A percentile compares a stretch with the other conserved stretches of the same genome.
Conservation (phyloP, 2,888 invertebrate genomes). For the Nemotelus nigrinus region DNA sequence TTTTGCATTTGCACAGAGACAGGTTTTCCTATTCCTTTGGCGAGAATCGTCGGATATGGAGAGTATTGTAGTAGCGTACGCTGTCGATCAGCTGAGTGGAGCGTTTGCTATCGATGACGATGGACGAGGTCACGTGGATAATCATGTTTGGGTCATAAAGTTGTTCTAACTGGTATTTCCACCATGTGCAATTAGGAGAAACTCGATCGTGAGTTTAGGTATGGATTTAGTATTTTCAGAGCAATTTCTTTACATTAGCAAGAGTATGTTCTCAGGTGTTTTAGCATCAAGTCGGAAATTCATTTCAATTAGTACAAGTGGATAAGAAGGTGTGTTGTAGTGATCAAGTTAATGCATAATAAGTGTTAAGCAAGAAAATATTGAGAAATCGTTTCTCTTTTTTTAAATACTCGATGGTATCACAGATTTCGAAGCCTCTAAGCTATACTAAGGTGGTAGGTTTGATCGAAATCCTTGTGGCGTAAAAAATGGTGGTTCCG, state of each 20-base stretch:
- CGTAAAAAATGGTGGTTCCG: no score
- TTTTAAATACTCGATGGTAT: no score
- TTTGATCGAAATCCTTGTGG: no score
- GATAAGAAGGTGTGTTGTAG: background rate
- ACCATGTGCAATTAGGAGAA: background rate
- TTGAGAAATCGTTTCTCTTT: no score
- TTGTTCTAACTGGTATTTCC: constrained; percentile 12
- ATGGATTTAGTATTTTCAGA: no score
- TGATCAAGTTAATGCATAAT: no score
- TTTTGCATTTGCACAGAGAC: constrained; percentile 23
- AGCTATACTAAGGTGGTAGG: no score
- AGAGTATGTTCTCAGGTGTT: background rate
- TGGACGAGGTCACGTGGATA: constrained; percentile 11
- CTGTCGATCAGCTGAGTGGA: constrained; percentile 14
- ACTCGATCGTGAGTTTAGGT: no score
- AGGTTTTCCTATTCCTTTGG: constrained; percentile 37
- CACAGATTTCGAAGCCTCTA: no score
- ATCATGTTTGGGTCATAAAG: constrained; percentile 6
- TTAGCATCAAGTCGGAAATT: background rate
- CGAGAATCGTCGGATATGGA: background rate
- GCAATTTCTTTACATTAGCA: no score
- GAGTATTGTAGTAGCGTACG: background rate
- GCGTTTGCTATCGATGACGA: background rate
- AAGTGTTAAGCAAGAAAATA: no score
- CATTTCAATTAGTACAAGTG: background rate